phyloP scores from a whole-genome alignment of 2,888 invertebrate genomes.

The Meandrusa payeni region DNA sequence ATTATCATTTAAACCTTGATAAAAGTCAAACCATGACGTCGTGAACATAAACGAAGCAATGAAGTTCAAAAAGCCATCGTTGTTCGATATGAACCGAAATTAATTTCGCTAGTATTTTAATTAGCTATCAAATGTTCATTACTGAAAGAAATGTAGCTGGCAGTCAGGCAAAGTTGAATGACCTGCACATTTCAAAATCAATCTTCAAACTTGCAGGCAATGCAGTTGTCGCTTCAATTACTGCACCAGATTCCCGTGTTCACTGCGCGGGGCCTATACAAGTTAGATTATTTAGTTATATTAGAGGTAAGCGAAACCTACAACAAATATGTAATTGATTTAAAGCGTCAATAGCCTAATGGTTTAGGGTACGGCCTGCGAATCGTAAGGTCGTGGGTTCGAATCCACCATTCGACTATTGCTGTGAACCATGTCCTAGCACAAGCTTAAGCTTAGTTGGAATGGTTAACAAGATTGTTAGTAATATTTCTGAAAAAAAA shows the following conservation, averaged over 20 bases:
- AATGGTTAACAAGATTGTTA: no score
- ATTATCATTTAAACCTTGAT: no score
- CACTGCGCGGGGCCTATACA: conserved; percentile 45
- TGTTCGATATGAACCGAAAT: background rate
- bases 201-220: conserved; percentile 41
- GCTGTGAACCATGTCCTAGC: no score
- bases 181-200: conserved; percentile 16
- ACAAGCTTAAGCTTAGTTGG: no score
- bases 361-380: no score
- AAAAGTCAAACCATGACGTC: background rate
- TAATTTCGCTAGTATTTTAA: conserved; percentile 13
- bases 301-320: no score
- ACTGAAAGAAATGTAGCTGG: conserved; percentile 22
- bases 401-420: no score
- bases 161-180: conserved; percentile 25
- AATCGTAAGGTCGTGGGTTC: no score
- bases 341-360: no score
- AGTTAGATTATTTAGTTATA: conserved; percentile 46
- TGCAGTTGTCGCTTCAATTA: conserved; percentile 52
- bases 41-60: no score
- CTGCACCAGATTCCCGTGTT: conserved; percentile 51
- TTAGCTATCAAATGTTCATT: conserved; percentile 15
- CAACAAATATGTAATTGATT: no score
- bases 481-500: no score
- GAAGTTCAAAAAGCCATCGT: background rate